Conservation (phyloP, 2,113 vertebrate species). For the Malaclemys terrapin region DNA sequence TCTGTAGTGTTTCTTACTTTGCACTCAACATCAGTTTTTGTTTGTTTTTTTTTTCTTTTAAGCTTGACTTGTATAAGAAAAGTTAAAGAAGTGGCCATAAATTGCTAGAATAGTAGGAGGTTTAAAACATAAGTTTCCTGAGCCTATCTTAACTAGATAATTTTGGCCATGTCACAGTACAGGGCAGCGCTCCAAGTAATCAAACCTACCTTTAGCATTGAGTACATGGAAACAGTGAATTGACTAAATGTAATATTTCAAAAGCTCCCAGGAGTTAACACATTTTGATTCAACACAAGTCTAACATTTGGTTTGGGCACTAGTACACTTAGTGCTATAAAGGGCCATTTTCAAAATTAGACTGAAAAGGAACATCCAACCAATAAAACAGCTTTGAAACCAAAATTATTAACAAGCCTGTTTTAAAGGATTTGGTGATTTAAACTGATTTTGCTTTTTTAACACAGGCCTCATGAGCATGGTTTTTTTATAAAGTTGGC, state of each 20-base stretch:
- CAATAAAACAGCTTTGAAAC: neutral
- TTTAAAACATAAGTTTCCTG: constrained; percentile 5
- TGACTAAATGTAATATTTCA: neutral
- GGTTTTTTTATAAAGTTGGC: neutral
- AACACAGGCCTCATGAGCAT: neutral
- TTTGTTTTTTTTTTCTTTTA: neutral
- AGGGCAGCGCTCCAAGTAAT: constrained; percentile 63
- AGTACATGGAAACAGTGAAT: neutral
- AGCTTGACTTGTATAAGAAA: neutral
- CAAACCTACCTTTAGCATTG: neutral
- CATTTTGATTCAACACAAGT: neutral
- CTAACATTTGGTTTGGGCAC: neutral
- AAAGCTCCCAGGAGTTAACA: accelerated
- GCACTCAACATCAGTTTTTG: neutral
- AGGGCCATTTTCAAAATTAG: neutral
- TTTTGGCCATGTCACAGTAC: constrained; percentile 33
- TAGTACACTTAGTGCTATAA: accelerated
- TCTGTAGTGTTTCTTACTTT: neutral
- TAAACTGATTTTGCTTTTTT: neutral
- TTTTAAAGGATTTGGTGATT: neutral
- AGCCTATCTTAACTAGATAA: neutral
- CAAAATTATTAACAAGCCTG: accelerated
- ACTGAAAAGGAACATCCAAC: neutral
- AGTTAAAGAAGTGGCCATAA: neutral
- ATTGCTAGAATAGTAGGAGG: neutral